Conservation (phyloP, 1,140 invertebrate species). For the Cydia strobilella region DNA sequence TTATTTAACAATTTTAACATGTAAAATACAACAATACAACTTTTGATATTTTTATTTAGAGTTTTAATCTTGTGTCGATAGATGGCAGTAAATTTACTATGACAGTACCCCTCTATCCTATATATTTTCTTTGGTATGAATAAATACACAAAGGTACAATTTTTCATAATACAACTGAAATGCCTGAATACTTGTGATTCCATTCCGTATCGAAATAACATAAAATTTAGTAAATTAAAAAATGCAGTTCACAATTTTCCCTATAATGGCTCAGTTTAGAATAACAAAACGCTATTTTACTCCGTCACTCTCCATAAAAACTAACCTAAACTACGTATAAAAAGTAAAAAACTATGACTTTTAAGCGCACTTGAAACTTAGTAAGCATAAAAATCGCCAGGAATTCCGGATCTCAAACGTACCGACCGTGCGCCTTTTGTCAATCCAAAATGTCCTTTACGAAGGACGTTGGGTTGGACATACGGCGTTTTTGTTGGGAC, state of each 20-base stretch:
- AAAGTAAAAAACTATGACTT: not conserved
- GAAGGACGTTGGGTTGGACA: not conserved
- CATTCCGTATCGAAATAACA: too few species aligned
- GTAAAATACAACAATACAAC: too few species aligned
- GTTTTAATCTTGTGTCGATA: too few species aligned
- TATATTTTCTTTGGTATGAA: too few species aligned
- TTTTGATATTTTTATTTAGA: too few species aligned
- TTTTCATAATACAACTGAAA: too few species aligned
- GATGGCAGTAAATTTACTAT: too few species aligned
- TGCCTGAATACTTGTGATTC: too few species aligned
- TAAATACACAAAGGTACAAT: too few species aligned
- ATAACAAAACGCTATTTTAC: slow-evolving; percentile 3
- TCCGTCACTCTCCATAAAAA: not conserved
- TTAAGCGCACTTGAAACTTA: not conserved
- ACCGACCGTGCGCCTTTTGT: not conserved
- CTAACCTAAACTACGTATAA: not conserved
- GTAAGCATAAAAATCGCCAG: slow-evolving; percentile 9
- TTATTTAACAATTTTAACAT: too few species aligned
- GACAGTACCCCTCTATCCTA: too few species aligned
- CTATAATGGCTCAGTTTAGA: not conserved
- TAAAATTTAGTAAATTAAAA: too few species aligned
- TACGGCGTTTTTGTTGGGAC: not conserved
- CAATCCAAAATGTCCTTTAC: not conserved
- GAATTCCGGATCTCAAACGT: not conserved
- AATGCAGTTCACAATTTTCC: not conserved